A percentile compares a stretch with the other conserved stretches of the same genome.
phyloP scores from a whole-genome alignment of 2,888 invertebrate species.

The Drosophila setosimentum region DNA sequence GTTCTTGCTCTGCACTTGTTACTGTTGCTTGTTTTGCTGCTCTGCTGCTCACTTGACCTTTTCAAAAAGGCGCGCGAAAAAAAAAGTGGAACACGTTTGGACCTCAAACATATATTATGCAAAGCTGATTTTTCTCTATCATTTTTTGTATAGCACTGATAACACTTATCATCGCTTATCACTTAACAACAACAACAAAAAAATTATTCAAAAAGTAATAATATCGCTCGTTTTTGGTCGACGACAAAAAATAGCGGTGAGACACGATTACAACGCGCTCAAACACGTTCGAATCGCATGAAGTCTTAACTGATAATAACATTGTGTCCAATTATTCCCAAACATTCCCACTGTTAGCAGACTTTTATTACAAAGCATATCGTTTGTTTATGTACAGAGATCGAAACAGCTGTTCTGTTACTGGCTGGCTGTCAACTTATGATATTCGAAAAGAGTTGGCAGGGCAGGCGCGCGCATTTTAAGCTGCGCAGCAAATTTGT shows the following conservation, averaged over 20 bases:
- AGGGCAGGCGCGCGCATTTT: constrained; percentile 36
- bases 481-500: constrained; percentile 45
- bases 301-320: constrained; percentile 4
- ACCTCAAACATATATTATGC: constrained; percentile 18
- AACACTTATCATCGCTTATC: constrained; percentile 36
- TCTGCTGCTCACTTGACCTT: constrained; percentile 21
- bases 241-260: neutral
- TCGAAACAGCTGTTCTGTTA: neutral
- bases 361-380: neutral
- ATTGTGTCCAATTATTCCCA: too few relatives aligned
- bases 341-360: neutral
- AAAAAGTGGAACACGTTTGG: neutral
- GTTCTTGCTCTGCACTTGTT: constrained; percentile 35
- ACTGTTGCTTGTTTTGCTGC: constrained; percentile 2
- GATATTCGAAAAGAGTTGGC: constrained; percentile 10
- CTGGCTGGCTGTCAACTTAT: constrained; percentile 2
- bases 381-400: constrained; percentile 3
- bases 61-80: constrained; percentile 24
- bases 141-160: constrained; percentile 27
- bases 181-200: constrained; percentile 34
- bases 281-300: constrained; percentile 4
- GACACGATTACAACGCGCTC: neutral
- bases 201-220: constrained; percentile 3
- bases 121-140: constrained; percentile 1
- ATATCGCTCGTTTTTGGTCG: neutral